Evolutionary conservation across 2,888 invertebrate species (phyloP).

Genomic region (Andrena hattorfiana): DNA sequence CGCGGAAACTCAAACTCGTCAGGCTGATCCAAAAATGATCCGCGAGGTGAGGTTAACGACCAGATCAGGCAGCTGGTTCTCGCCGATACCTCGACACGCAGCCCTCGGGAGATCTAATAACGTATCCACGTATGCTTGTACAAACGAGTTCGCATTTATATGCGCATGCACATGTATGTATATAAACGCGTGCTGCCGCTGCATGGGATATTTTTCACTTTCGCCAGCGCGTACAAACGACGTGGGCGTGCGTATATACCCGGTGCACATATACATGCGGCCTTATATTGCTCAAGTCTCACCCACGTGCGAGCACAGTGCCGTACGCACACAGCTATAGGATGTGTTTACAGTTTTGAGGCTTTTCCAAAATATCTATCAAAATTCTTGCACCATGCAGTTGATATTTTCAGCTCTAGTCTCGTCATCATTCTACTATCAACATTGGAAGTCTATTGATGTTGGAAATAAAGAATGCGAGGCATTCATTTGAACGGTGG

Average conservation of each 20-base stretch:
- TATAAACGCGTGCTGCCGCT: conserved; percentile 42
- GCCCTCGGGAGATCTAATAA: conserved; percentile 69
- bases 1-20: conserved; percentile 43
- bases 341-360: conserved; percentile 14
- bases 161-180: conserved; percentile 12
- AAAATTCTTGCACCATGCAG: background rate
- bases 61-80: conserved; percentile 70
- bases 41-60: conserved; percentile 71
- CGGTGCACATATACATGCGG: conserved; percentile 40
- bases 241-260: conserved; percentile 73
- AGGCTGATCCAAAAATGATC: conserved; percentile 71
- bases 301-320: conserved; percentile 62
- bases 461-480: too few relatives aligned
- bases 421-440: too few relatives aligned
- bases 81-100: conserved; percentile 69
- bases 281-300: conserved; percentile 45
- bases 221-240: conserved; percentile 75
- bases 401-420: too few relatives aligned
- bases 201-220: conserved; percentile 76
- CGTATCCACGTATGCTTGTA: conserved; percentile 55
- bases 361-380: background rate
- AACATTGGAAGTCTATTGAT: too few relatives aligned
- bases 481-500: too few relatives aligned
- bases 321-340: conserved; percentile 17
- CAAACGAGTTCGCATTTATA: conserved; percentile 48